A percentile compares a stretch with the other conserved stretches of the same genome.
Evolutionary conservation across 2,797 vertebrate species (phyloP).

Genomic region (Craterocephalus amniculus): DNA sequence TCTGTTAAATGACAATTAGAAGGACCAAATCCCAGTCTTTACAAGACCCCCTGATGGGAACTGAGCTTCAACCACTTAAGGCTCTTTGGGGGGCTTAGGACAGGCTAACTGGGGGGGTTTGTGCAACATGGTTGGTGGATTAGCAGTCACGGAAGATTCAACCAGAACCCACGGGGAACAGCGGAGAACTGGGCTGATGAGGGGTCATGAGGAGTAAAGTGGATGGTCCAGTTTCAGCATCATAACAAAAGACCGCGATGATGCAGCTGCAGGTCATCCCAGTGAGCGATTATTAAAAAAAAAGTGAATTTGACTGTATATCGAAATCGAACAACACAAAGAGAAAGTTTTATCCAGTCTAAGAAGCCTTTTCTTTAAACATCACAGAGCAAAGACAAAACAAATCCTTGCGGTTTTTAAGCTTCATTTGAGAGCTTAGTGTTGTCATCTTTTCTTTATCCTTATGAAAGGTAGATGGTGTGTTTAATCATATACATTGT

Average conservation of each 20-base stretch:
- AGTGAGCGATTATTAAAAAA: not conserved
- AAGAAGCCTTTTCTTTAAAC: constrained; percentile 23
- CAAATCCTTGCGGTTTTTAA: constrained; percentile 32
- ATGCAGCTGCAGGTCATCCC: not conserved
- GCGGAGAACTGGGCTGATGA: constrained; percentile 25
- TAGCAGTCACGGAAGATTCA: constrained; percentile 74
- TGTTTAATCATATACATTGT: constrained; percentile 16
- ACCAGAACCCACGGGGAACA: constrained; percentile 26
- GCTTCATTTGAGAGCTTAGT: not conserved
- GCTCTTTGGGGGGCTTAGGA: constrained; percentile 67
- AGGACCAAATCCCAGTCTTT: constrained; percentile 83
- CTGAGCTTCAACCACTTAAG: constrained; percentile 71
- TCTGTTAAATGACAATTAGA: constrained; percentile 85
- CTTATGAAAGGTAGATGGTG: constrained; percentile 32
- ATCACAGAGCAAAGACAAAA: constrained; percentile 4
- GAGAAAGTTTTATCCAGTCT: constrained; percentile 24
- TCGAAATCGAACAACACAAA: constrained; percentile 5
- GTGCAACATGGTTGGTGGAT: constrained; percentile 66
- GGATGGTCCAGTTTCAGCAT: not conserved
- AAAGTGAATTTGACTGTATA: not conserved
- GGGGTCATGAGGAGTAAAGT: not conserved
- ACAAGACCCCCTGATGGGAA: constrained; percentile 66
- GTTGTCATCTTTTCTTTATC: constrained; percentile 28
- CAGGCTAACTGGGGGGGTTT: constrained; percentile 58
- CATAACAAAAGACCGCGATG: not conserved